phyloP scores from a whole-genome alignment of 2,797 vertebrate species.

The Scarus forsteni region DNA sequence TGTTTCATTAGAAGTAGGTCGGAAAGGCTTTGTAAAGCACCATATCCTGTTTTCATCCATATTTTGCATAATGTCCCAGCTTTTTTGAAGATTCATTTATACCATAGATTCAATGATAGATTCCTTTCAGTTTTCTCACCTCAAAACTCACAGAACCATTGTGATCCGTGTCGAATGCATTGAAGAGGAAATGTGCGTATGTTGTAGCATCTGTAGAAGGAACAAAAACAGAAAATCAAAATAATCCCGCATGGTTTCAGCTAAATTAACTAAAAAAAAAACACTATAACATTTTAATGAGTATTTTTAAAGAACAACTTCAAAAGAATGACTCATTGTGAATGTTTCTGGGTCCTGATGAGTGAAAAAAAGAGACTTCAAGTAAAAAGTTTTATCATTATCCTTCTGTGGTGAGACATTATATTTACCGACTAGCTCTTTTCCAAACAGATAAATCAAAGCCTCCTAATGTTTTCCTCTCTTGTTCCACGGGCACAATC shows the following conservation, averaged over 20 bases:
- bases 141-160: conserved; percentile 98
- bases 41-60: too few species aligned
- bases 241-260: background rate
- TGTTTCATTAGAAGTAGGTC: too few species aligned
- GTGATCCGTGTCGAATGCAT: conserved; percentile 98
- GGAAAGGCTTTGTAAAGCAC: too few species aligned
- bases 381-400: conserved; percentile 35
- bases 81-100: too few species aligned
- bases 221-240: conserved; percentile 3
- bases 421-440: conserved; percentile 42
- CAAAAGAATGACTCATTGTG: conserved; percentile 25
- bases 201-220: conserved; percentile 92
- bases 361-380: conserved; percentile 26
- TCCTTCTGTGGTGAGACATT: conserved; percentile 33
- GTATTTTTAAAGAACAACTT: conserved; percentile 21
- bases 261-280: conserved; percentile 13
- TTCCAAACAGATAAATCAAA: conserved; percentile 62
- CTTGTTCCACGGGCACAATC: conserved; percentile 38
- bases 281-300: conserved; percentile 13
- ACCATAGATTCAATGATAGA: too few species aligned
- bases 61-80: too few species aligned
- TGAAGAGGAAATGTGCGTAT: conserved; percentile 98
- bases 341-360: conserved; percentile 3
- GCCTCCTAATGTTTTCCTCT: conserved; percentile 43
- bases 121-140: conserved; percentile 81